Conservation (phyloP, 2,888 invertebrate species). For the Diogma glabrata region DNA sequence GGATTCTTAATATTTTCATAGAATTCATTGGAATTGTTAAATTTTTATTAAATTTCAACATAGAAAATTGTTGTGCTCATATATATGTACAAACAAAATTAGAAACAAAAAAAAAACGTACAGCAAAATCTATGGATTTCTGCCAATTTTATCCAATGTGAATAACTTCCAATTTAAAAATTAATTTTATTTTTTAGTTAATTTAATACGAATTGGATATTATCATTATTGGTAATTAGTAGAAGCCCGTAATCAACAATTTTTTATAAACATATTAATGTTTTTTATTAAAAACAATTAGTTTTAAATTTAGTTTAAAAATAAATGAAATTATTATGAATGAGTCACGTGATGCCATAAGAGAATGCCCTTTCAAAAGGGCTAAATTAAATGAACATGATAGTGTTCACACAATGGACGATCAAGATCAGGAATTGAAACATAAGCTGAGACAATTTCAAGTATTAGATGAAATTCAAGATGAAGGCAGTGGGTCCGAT, state of each 20-base stretch:
- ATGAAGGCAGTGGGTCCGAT: slow-evolving; percentile 37
- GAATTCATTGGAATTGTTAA: slow-evolving; percentile 9
- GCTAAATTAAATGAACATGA: slow-evolving; percentile 4
- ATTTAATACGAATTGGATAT: slow-evolving; percentile 28
- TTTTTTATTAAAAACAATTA: slow-evolving; percentile 6
- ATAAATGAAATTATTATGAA: neutral
- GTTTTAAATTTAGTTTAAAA: too few species aligned
- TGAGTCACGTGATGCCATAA: neutral
- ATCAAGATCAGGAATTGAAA: neutral
- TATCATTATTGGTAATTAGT: slow-evolving; percentile 37
- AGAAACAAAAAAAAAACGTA: too few species aligned
- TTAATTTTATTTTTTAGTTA: slow-evolving; percentile 2
- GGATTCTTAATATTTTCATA: slow-evolving; percentile 8
- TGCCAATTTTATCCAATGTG: slow-evolving; percentile 9
- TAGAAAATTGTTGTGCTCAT: too few species aligned
- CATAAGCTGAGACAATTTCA: slow-evolving; percentile 47
- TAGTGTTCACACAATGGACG: slow-evolving; percentile 1
- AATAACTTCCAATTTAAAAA: slow-evolving; percentile 4
- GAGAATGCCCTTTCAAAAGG: slow-evolving; percentile 6
- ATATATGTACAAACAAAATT: too few species aligned
- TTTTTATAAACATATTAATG: slow-evolving; percentile 2
- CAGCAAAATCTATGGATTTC: slow-evolving; percentile 5
- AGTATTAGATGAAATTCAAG: slow-evolving; percentile 51
- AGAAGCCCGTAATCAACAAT: slow-evolving; percentile 24
- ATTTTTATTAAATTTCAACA: too few species aligned